Evolutionary conservation across 2,888 invertebrate genomes (phyloP), one percentile per base, ranked within the genome.

Genomic region (Capitulum mitella): DNA sequence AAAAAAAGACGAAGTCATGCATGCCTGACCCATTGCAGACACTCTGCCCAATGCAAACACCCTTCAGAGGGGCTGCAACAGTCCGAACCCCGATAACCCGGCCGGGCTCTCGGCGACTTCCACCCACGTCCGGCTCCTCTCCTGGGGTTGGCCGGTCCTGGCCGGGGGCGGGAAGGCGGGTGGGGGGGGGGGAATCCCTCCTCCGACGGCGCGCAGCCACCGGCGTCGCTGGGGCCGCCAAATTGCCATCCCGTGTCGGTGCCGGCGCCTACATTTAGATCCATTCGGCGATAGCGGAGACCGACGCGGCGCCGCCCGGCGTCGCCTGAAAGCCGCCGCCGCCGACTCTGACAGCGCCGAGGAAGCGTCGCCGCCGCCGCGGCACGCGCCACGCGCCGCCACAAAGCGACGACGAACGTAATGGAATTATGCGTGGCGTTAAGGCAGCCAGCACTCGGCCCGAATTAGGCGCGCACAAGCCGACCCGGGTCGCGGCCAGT

Each of bases 201-300:
- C n/a, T n/a, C 22, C 51, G 51, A 14, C 19, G 29, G 10, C 29
- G 19, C 64, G 19, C 19, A 22, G 43, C 5, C 43, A 51, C 22
- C 51, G 51, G 19, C 51, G 22, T 22, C 22, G n/a, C n/a, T 22
- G 51, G 19, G 19, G 22, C 22, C 5, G 22, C 22, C 51, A 51
- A 51, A 51, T 51, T 51, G 51, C 51, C 51, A 22, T 51, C 51
- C 64, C 34, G 64, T 64, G 64, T 64, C 34, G 64, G 32, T 29
- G 34, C 32, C 64, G 34, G 64, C 34, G 64, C 14, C n/a, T 34
- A 29, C 64, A 64, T 64, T 64, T 64, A 64, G 64, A 64, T 64
- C 32, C 64, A 29, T 3, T 19, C 64, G 10, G n/a, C n/a, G n/a
- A 29, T n/a, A n/a, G 58, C 61, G 61, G 61, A 29, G 61, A 32